Evolutionary conservation across 2,113 vertebrate genomes (phyloP).

Genomic region (Oryctolagus cuniculus): mOryCun1.1 NC_091445.1:25060501-25061000

Average conservation of each 20-base stretch:
- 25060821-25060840: neutral
- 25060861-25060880: conserved; percentile 23
- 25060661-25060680: conserved; percentile 15
- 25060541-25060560: neutral
- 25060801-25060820: neutral
- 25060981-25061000: conserved; percentile 32
- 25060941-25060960: conserved; percentile 20
- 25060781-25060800: neutral
- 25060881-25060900: neutral
- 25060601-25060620: conserved; percentile 38
- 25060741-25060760: conserved; percentile 36
- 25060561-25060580: conserved; percentile 21
- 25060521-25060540: conserved; percentile 21
- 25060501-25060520: neutral
- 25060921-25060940: neutral
- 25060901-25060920: conserved; percentile 29
- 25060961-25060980: conserved; percentile 34
- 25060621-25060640: neutral
- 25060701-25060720: conserved; percentile 61
- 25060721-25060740: conserved; percentile 15
- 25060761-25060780: neutral
- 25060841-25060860: neutral
- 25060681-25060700: conserved; percentile 47
- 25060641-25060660: conserved; percentile 47
- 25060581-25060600: conserved; percentile 2